Conservation (phyloP, 2,113 vertebrate species). For the Pantherophis guttatus region DNA sequence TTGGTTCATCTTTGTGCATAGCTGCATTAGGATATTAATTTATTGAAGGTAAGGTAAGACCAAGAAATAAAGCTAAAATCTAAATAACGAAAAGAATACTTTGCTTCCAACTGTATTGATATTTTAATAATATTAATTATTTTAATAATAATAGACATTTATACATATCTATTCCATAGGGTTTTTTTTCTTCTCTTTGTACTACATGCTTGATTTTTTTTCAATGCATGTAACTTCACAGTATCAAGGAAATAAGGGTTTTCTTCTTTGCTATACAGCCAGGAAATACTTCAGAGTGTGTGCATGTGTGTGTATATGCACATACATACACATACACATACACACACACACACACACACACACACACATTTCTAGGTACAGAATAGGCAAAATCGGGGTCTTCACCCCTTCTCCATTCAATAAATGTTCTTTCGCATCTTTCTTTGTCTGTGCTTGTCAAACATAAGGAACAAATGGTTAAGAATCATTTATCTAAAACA, state of each 20-base stretch:
- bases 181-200: constrained; percentile 60
- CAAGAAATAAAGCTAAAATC: constrained; percentile 79
- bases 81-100: constrained; percentile 80
- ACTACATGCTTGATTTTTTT: constrained; percentile 71
- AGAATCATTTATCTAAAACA: constrained; percentile 62
- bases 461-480: constrained; percentile 65
- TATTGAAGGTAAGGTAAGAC: constrained; percentile 76
- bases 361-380: constrained; percentile 52
- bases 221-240: constrained; percentile 78
- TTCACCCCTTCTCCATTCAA: constrained; percentile 15
- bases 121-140: constrained; percentile 70
- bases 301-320: not conserved
- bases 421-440: not conserved
- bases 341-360: not conserved
- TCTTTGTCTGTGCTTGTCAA: constrained; percentile 70
- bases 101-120: constrained; percentile 76
- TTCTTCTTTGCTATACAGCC: constrained; percentile 64
- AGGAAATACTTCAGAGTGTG: constrained; percentile 43
- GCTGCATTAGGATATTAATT: constrained; percentile 84
- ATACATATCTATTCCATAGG: constrained; percentile 81
- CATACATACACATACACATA: not conserved
- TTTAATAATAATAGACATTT: constrained; percentile 83
- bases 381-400: constrained; percentile 47
- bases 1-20: constrained; percentile 69
- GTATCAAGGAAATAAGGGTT: constrained; percentile 73